Base-by-base conservation (phyloP, 53 echinoderm and acorn worm genomes). In the Holothuria leucospilota region DNA sequence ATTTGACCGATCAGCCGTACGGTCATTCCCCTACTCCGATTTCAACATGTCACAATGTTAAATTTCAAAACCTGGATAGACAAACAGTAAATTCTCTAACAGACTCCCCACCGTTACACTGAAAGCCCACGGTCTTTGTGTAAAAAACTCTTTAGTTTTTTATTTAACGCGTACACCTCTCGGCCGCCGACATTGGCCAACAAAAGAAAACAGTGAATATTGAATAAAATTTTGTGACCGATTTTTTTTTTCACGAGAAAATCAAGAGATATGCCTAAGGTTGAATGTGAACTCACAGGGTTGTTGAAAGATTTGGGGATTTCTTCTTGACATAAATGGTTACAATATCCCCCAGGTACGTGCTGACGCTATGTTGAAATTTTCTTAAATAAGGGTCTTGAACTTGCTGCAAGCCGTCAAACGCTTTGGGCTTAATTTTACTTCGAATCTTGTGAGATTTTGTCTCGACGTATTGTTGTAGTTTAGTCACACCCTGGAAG, bases 201-300 rank as follows among this genome's bases (percentile, higher is more conserved):
- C 46, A 46, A 46, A 46, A 46, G 46, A 56, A 56, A 56, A 56
- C 2, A 18, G 15, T 16, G 0, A 0, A 16, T 16, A 56, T 56
- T 56, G 16, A 56, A 56, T 16, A 56, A 56, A 56, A 56, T 4
- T 34, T 16, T 56, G 56, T 56, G 56, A 56, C 56, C 56, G 56
- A 56, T 56, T 56, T 56, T 56, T 72, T 20, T 75, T 41, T 49
- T n/a, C 41, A 13, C 51, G 51, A 51, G 26, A 34, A 29, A 49
- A 52, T 75, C 75, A 75, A 25, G 53, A 51, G 75, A 51, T 52
- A 8, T 52, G 75, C 75, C 75, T 26, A 27, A 51, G 75, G 75
- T 75, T 52, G 52, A 46, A 75, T 75, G 75, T 75, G 25, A 75
- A 49, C 75, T 24, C 75, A 75, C 75, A 52, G 52, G 75, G 75